Evolutionary conservation across 2,797 vertebrate species (phyloP), one percentile per base, ranked within the genome.

Genomic region (Atherinosoma microstoma): DNA sequence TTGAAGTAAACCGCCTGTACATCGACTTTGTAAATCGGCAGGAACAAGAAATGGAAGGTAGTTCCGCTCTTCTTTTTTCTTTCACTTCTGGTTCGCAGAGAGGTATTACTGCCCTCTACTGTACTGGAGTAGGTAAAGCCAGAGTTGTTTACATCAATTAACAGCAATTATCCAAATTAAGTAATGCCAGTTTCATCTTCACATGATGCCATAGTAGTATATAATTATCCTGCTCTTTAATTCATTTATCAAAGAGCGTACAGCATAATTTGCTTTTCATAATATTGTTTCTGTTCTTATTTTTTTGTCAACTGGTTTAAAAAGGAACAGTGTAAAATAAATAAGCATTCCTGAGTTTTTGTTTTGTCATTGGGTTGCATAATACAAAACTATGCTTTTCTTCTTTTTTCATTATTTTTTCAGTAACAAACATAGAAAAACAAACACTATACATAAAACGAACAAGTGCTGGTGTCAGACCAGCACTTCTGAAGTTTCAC

Each of bases 1-100:
- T 93, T 68, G 73, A 88, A 90, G 59, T 2, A 38, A 79, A 32
- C 83, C 90, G 89, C 89, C 81, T 40, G 75, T 64, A 8, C 77
- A 2, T 8, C 70, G 7, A 3, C 11, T 30, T 1, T 7, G 1
- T 7, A 1, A 5, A 5, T n/a, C 82, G 82, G n/a, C 6, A 32
- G 67, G 79, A 86, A 91, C 83, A 80, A 30, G 3, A 18, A 3
- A 2, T 0, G 0, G n/a, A 8, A 0, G 15, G 0, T 18, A 0
- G 79, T 90, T 87, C 90, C 85, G 67, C 30, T 27, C 3, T 4
- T 49, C 16, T 22, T 34, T 47, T 22, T 53, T 53, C 10, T 27
- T 24, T 53, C 2, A 12, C 22, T 27, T 10, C 22, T 11, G 49
- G n/a, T 24, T 12, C 2, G 18, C 49, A 24, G 12, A 53, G 51